Percentiles rank a stretch among this genome's conserved stretches.
Evolutionary conservation across 2,113 vertebrate species (phyloP).

Genomic region (Vanacampus margaritifer): DNA sequence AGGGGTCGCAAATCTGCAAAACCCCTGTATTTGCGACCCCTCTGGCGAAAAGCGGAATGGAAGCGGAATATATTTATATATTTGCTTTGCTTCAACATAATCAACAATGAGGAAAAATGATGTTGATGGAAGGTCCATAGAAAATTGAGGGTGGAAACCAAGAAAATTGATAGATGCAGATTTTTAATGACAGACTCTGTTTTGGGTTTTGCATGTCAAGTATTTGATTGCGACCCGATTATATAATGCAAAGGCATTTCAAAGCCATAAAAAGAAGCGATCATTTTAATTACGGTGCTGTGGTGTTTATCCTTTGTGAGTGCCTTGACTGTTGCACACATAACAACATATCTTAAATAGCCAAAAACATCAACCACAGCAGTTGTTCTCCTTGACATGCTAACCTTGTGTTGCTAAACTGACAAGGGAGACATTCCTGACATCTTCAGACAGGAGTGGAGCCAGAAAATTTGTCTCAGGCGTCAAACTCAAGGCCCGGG

Average conservation of each 20-base stretch:
- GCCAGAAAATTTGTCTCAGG: too few species aligned
- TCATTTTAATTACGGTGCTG: slow-evolving; percentile 21
- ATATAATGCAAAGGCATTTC: slow-evolving; percentile 19
- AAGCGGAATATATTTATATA: too few species aligned
- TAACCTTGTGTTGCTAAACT: slow-evolving; percentile 35
- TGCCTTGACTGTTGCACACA: slow-evolving; percentile 32
- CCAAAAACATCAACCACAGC: slow-evolving; percentile 39
- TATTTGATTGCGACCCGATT: slow-evolving; percentile 30
- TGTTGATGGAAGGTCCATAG: slow-evolving; percentile 26
- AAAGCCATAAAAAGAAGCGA: slow-evolving; percentile 32
- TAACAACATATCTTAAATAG: slow-evolving; percentile 31
- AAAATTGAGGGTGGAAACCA: slow-evolving; percentile 30
- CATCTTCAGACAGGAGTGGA: slow-evolving; percentile 17
- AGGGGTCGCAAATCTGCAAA: too few species aligned
- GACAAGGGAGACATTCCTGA: slow-evolving; percentile 44
- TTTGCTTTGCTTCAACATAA: not conserved
- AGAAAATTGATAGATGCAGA: slow-evolving; percentile 35
- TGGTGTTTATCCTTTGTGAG: slow-evolving; percentile 46
- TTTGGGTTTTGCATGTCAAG: slow-evolving; percentile 37
- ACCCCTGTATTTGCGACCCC: too few species aligned
- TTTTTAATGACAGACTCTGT: slow-evolving; percentile 24
- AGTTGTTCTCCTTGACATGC: slow-evolving; percentile 12
- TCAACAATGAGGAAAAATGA: not conserved
- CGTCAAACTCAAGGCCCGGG: too few species aligned
- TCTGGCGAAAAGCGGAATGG: too few species aligned